Evolutionary conservation across 2,888 invertebrate species (phyloP).

Genomic region (Eubasilissa splendida): DNA sequence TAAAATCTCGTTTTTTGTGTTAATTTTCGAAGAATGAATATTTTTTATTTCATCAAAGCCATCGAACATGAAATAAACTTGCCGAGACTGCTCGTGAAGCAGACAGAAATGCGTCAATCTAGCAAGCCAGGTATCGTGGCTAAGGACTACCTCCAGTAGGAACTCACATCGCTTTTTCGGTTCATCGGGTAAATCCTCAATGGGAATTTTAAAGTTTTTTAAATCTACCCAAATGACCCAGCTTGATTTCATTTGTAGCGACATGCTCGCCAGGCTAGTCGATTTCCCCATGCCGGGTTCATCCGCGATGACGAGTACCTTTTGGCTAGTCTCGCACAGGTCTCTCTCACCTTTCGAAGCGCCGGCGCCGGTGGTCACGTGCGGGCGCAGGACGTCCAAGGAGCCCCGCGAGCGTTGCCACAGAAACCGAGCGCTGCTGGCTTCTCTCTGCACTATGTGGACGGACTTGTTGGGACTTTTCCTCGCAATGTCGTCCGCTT

Average conservation of each 20-base stretch:
- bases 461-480: neutral
- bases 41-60: conserved; percentile 6
- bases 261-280: neutral
- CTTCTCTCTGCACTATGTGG: neutral
- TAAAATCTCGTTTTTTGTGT: too few relatives aligned
- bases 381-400: neutral
- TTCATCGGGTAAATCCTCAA: neutral
- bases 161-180: neutral
- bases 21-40: neutral
- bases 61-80: neutral
- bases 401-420: neutral
- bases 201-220: neutral
- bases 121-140: neutral
- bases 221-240: neutral
- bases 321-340: neutral
- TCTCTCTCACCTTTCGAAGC: neutral
- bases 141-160: neutral
- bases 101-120: neutral
- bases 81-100: neutral
- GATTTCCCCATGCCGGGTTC: conserved; percentile 7
- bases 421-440: neutral
- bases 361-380: neutral
- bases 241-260: neutral
- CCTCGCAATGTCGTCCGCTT: neutral
- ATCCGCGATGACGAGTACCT: neutral